Percentiles rank a stretch among this genome's conserved stretches.
Evolutionary conservation across 2,113 vertebrate genomes (phyloP).

Genomic region (Ondatra zibethicus): DNA sequence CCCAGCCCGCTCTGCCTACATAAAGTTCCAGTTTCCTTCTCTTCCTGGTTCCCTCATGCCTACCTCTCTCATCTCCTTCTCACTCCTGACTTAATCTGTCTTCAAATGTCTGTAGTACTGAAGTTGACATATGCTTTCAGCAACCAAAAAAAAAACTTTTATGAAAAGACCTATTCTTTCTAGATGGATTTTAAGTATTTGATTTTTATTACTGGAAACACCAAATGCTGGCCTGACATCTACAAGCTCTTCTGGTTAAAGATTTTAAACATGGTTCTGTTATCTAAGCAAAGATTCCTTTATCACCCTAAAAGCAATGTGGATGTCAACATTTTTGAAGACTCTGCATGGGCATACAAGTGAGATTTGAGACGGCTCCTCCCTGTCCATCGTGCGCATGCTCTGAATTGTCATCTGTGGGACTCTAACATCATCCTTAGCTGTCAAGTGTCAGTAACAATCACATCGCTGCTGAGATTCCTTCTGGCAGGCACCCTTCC

Average conservation of each 20-base stretch:
- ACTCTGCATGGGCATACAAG: too few relatives aligned
- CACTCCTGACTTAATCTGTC: neutral
- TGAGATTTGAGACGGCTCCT: neutral
- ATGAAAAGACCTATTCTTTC: neutral
- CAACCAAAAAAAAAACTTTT: conserved; percentile 42
- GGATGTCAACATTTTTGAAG: neutral
- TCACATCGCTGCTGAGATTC: neutral
- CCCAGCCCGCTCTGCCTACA: neutral
- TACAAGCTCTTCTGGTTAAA: neutral
- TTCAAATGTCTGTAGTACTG: neutral
- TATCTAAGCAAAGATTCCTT: neutral
- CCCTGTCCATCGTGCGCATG: neutral
- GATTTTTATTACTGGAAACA: conserved; percentile 44
- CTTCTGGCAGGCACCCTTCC: neutral
- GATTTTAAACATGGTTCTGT: conserved; percentile 31
- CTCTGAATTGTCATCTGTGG: neutral
- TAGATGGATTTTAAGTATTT: conserved; percentile 41
- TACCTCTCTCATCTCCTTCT: neutral
- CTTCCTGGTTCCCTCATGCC: neutral
- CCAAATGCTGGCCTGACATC: neutral
- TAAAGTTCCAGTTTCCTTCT: neutral
- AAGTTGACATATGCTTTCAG: conserved; percentile 17
- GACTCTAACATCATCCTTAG: neutral
- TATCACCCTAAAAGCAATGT: neutral
- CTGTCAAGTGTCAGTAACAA: neutral